A percentile compares a stretch with the other conserved stretches of the same genome.
phyloP scores from a whole-genome alignment of 2,113 vertebrate genomes.

The Balaenoptera acutorostrata region DNA sequence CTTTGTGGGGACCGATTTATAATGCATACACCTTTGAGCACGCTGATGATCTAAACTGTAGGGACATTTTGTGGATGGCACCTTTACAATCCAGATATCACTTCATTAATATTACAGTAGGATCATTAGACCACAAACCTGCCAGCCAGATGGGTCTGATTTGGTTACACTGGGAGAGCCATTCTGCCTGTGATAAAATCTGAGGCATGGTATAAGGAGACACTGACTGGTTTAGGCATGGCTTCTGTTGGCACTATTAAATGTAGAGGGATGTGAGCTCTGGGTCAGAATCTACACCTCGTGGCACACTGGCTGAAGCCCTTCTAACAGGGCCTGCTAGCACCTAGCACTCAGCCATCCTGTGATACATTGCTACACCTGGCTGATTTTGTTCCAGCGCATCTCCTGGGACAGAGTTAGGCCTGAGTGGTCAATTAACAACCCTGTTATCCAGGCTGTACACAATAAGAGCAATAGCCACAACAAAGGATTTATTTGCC shows the following conservation, averaged over 20 bases:
- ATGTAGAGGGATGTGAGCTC: background rate
- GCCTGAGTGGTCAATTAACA: background rate
- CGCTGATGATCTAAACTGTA: background rate
- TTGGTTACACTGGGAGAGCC: background rate
- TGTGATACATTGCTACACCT: background rate
- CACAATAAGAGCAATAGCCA: background rate
- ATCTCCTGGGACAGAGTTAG: background rate
- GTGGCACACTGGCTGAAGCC: background rate
- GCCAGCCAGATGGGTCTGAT: background rate
- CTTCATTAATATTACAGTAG: background rate
- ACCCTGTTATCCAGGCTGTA: background rate
- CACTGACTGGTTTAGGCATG: background rate
- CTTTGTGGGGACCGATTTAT: background rate
- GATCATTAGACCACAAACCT: background rate
- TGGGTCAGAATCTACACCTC: background rate
- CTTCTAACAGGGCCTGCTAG: background rate
- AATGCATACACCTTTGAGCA: background rate
- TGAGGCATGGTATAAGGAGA: background rate
- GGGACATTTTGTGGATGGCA: background rate
- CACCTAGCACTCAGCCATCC: background rate
- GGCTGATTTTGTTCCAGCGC: background rate
- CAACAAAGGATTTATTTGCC: background rate
- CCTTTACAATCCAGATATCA: background rate
- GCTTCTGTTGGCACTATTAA: background rate
- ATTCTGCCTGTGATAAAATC: background rate